Conservation (phyloP, 2,113 vertebrate genomes). For the Glaucidium brasilianum region DNA sequence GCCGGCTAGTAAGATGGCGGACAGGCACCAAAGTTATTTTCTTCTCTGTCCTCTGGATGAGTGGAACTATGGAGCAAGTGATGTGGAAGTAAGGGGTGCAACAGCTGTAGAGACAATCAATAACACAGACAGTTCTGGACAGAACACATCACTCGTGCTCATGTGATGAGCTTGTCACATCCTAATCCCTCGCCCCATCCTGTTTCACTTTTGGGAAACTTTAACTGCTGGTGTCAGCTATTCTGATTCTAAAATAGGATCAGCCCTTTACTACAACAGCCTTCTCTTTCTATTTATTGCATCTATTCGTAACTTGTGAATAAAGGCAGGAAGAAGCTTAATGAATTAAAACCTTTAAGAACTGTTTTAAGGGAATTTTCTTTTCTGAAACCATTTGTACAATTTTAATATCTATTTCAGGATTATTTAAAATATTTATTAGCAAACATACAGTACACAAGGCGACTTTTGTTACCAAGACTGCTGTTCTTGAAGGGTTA, state of each 20-base stretch:
- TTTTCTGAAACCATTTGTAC: conserved; percentile 74
- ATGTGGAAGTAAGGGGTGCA: conserved; percentile 78
- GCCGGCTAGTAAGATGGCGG: conserved; percentile 64
- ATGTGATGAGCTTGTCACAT: conserved; percentile 96
- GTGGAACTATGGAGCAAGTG: conserved; percentile 77
- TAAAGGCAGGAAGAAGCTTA: conserved; percentile 75
- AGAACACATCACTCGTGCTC: conserved; percentile 93
- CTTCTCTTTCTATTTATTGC: conserved; percentile 83
- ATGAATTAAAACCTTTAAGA: conserved; percentile 78
- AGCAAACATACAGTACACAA: conserved; percentile 69
- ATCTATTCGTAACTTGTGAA: conserved; percentile 75
- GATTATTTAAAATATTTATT: conserved; percentile 84
- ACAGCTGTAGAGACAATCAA: conserved; percentile 82
- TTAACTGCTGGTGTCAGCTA: conserved; percentile 91
- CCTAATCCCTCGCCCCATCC: conserved; percentile 88
- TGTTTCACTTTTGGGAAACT: conserved; percentile 90
- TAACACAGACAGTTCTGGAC: conserved; percentile 90
- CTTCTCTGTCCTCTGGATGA: conserved; percentile 78
- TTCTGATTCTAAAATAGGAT: conserved; percentile 90
- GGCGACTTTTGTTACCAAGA: conserved; percentile 71
- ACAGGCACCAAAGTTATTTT: conserved; percentile 84
- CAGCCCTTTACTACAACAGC: conserved; percentile 78
- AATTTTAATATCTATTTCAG: conserved; percentile 77
- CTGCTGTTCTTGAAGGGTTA: conserved; percentile 80
- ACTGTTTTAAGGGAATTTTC: conserved; percentile 71